Base-by-base conservation (phyloP, 2,113 vertebrate species). In the Halcyon malimbica region DNA sequence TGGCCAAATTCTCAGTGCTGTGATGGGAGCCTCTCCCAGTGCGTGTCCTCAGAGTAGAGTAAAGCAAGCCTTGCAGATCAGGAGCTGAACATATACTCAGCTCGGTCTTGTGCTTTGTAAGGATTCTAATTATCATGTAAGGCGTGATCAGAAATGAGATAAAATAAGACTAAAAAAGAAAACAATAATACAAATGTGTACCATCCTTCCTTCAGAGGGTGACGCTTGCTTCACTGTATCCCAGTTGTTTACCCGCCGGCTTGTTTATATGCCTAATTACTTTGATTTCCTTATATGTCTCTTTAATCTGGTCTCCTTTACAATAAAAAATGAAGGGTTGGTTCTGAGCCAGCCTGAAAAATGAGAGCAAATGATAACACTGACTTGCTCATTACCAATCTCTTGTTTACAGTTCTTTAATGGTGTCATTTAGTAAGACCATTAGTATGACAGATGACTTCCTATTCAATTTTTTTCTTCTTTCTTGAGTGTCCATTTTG, bases 251-350 rank as follows among this genome's bases (percentile, higher is more conserved):
- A 82, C 83, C 76, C 95, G 73, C 10, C 65, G 69, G 31, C n/a
- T 71, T 92, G 53, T 95, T 89, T 87, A 41, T 50, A 6, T 84
- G 19, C 65, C 80, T 81, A 78, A 93, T 94, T 87, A 68, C 53
- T 93, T 96, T 87, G 42, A 78, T 91, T 95, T 84, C 77, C 77
- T 82, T 89, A 57, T 54, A 83, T 13, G 13, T 87, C 53, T 87
- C 77, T 87, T 81, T 88, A 92, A 71, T 84, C 69, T 69, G 8
- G 69, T 88, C 76, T 93, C 18, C 64, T 82, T 63, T 75, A 62
- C 31, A 75, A 84, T 50, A 75, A 93, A 87, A 94, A 54, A 56
- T 71, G 35, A 90, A 76, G 82, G 60, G 6, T 5, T 90, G 68
- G 73, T 76, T 37, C 80, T 78, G 53, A 93, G 73, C 73, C 79